Conservation (phyloP, 2,797 vertebrate genomes). For the Neopelma chrysocephalum region DNA sequence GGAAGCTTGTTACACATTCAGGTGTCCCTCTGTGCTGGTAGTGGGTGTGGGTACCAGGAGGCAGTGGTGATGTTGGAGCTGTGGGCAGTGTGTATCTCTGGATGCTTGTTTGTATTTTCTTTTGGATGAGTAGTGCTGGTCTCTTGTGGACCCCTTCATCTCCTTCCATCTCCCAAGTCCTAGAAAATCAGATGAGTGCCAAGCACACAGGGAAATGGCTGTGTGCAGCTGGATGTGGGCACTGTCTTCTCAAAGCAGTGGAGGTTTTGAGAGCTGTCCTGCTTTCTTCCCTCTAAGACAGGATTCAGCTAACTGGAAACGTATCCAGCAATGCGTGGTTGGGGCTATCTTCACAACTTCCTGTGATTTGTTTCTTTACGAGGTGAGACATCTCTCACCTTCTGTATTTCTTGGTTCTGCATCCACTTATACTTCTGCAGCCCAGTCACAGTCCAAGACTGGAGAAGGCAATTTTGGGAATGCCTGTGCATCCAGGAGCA, state of each 20-base stretch:
- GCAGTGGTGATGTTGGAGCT: fast-evolving
- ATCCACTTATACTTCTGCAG: not conserved
- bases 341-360: not conserved
- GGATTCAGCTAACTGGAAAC: not conserved
- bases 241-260: not conserved
- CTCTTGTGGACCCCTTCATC: not conserved
- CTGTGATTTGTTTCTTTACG: not conserved
- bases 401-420: not conserved
- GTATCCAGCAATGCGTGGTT: not conserved
- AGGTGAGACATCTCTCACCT: not conserved
- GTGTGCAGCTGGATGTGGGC: not conserved
- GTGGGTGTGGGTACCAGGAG: not conserved
- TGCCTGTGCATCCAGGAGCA: not conserved
- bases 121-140: not conserved
- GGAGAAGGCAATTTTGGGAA: not conserved
- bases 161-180: not conserved
- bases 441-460: not conserved
- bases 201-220: not conserved
- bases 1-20: not conserved
- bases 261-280: not conserved
- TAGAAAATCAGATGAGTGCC: not conserved
- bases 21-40: not conserved
- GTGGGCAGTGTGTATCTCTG: not conserved
- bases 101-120: not conserved
- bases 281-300: not conserved